Evolutionary conservation across 2,888 invertebrate species (phyloP), one percentile per base, ranked within the genome.

Genomic region (Tortricodes alternella): DNA sequence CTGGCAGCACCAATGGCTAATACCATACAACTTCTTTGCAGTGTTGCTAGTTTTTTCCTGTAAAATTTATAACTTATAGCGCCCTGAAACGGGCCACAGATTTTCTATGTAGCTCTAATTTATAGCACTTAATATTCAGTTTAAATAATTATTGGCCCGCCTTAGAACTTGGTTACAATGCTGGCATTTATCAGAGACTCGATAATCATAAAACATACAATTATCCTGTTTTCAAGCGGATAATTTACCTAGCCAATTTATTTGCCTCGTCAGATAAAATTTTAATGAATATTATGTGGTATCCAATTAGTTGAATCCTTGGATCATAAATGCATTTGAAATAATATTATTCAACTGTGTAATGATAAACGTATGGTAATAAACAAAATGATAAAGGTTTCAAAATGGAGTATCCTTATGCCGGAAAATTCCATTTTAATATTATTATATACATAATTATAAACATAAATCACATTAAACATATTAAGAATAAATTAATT

Each of bases 171-270:
- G 11, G 9, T 41, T 13, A 23, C 24, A 41, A 41, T 13, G 3
- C 15, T 9, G 9, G 24, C 2, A 11, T 1, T 39, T 23, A 39
- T 39, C 39, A n/a, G 0, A 23, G 13, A 4, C n/a, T 5, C 39
- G 41, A 48, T 48, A 32, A 55, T 35, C 39, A 27, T 5, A 15
- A 41, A 55, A 41, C 34, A 16, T 18, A 29, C 41, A 41, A 41
- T 55, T 48, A 24, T 41, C 53, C 53, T 55, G 53, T 27, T 48
- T 46, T 34, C 18, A 19, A 34, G 19, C 48, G 53, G 46, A 46
- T 46, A 46, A 37, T 35, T 46, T 29, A 53, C n/a, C 37, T 18
- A 38, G 38, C 39, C 34, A 39, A 24, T 53, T 24, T 46, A 53
- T 53, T 46, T 23, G 4, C 32, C 19, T 32, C 52, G n/a, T 34